Percentiles rank a stretch among this genome's conserved stretches.
phyloP scores from a whole-genome alignment of 2,888 invertebrate genomes.

The Drosophila helvetica region DNA sequence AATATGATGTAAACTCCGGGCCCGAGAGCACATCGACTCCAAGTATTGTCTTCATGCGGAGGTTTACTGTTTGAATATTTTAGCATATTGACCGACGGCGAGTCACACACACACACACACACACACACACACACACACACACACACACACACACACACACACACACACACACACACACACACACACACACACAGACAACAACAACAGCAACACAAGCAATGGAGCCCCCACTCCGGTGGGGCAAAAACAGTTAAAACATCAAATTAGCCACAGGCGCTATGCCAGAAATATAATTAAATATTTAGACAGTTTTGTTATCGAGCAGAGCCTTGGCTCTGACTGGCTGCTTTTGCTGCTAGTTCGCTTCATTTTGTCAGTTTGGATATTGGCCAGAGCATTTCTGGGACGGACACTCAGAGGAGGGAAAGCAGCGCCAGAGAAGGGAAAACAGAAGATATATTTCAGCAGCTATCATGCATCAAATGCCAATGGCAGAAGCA shows the following conservation, averaged over 20 bases:
- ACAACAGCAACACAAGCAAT: not conserved
- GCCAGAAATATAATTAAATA: conserved; percentile 68
- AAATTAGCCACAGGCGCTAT: conserved; percentile 55
- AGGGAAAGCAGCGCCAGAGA: not conserved
- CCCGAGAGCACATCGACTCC: conserved; percentile 13
- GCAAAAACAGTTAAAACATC: conserved; percentile 55
- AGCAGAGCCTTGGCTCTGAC: conserved; percentile 32
- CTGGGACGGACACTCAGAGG: not conserved
- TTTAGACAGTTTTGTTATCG: conserved; percentile 55
- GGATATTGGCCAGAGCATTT: conserved; percentile 5
- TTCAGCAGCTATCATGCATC: conserved; percentile 12
- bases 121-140: not conserved
- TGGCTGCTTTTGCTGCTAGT: not conserved
- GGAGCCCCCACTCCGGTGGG: conserved; percentile 8
- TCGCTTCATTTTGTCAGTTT: not conserved
- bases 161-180: not conserved
- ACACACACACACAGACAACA: not conserved
- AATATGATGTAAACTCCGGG: not conserved
- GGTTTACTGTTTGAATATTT: conserved; percentile 58
- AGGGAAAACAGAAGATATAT: not conserved
- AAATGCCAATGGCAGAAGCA: not conserved
- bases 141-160: not conserved
- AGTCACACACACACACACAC: not conserved
- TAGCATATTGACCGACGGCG: conserved; percentile 41
- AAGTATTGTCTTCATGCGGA: not conserved